Base-by-base conservation (phyloP, 2,888 invertebrate genomes). In the Sesamia inferens region DNA sequence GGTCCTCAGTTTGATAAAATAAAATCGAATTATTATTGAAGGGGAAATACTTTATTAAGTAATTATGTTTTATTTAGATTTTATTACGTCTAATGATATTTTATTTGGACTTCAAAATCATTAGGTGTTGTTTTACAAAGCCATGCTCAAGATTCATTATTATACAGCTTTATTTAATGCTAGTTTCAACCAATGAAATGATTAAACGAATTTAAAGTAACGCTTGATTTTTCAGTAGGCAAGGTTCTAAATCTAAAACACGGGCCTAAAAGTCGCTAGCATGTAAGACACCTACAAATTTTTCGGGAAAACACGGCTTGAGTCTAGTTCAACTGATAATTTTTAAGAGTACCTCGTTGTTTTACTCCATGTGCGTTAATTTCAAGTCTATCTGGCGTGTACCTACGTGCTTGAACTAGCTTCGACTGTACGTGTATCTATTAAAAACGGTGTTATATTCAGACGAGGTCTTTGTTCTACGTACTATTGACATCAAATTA, bases 321-420 rank as follows among this genome's bases (percentile, higher is more conserved):
- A 0, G 0, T 47, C 16, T 74, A 39, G 10, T 24, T 5, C 1
- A 19, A 76, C 16, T 48, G 10, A 42, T 0, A 19, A 19, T 19
- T 59, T 71, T 59, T 22, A 70, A 14, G 51, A 54, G 55, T 19
- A 39, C 55, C 24, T 48, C 11, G 7, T n/a, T 16, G 16, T 63
- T 57, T 44, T 47, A 63, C 13, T 73, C 69, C 4, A 14, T 68
- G 81, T 83, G 83, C 83, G 68, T 16, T 48, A 61, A 31, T 55
- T 51, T 68, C 44, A 73, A 69, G 31, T 75, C 76, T 72, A 81
- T 69, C 51, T 76, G 79, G 79, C 75, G 84, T 86, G 85, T 84
- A 76, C 80, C 86, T 82, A 86, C 73, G 85, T 85, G 85, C 85
- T 65, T 42, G n/a, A 58, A 76, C 78, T 84, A 85, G 68, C 66